These are phyloP conservation scores for Syngnathus typhle DNA, from an alignment of 2,113 vertebrate genomes.

Conservation along the genomic window DNA sequence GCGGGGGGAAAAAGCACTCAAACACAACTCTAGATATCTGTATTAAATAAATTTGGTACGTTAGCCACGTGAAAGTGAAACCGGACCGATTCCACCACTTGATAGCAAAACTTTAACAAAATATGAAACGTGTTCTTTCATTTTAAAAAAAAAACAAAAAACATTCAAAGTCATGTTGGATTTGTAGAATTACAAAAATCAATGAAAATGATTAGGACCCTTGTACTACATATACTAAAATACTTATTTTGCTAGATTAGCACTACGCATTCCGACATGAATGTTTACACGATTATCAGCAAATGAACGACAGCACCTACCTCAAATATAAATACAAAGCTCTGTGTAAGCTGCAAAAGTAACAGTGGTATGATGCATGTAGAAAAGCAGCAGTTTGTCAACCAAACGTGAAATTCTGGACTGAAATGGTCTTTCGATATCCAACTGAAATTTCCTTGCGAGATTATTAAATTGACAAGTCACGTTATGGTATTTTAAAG, in stretches of 20 bases:
- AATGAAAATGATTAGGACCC: not conserved
- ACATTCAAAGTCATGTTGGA: not conserved
- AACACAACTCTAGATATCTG: conserved; percentile 6
- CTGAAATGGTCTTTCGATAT: not conserved
- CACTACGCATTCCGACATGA: not conserved
- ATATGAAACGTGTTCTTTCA: not conserved
- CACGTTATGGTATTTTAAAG: too few relatives aligned
- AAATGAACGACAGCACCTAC: not conserved
- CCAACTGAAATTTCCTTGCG: not conserved
- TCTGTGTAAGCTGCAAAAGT: not conserved
- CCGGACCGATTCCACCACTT: not conserved
- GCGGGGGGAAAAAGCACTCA: not conserved
- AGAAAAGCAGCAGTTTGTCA: conserved; percentile 22
- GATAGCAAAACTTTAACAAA: not conserved
- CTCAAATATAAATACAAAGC: not conserved
- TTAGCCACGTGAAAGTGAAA: not conserved
- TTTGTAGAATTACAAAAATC: not conserved
- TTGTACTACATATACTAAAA: not conserved
- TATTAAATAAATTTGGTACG: not conserved
- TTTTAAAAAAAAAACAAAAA: not conserved
- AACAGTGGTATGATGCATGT: conserved; percentile 20
- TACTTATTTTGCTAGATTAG: not conserved
- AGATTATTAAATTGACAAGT: not conserved
- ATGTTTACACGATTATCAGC: not conserved
- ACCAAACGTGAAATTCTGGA: conserved; percentile 6